Evolutionary conservation across 2,888 invertebrate species (phyloP), one percentile per base, ranked within the genome.

Genomic region (Microctonus hyperodae): DNA sequence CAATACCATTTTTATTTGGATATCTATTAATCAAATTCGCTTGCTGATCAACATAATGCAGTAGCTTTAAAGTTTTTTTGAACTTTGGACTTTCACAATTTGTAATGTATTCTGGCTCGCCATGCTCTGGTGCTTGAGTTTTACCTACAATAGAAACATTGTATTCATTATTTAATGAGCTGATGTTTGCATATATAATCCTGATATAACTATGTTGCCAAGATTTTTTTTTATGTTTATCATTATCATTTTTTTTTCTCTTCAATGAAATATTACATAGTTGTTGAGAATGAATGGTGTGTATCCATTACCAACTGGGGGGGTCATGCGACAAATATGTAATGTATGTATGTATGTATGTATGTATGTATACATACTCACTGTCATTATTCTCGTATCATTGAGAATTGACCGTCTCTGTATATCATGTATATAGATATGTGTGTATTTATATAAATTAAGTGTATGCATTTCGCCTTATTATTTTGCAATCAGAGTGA

Each of bases 51-150:
- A 91, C 86, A 51, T 85, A 79, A 20, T 88, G 86, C 51, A 92
- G 78, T 44, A 92, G 84, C 74, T 87, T 86, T 0, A 90, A 81
- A 69, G 92, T 91, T 81, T 89, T 89, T 70, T 86, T 85, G 78
- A 92, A 92, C 74, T 90, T 91, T 0, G 86, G 84, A 76, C 91
- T 88, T 28, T 82, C 75, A 76, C 89, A 90, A 0, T 79, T 79
- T 2, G 65, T 74, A 69, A 84, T 78, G 55, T 78, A 80, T 25
- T 87, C 83, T 0, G 87, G 87, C 64, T 86, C 82, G 25, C 83
- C 86, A 1, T 37, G 44, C 28, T 84, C 83, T 37, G 79, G 85
- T 82, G 71, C 83, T 33, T 81, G 80, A 79, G 84, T 81, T 69
- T 80, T 79, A 40, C 72, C 87, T 86, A 62, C n/a, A 64, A 53